These are phyloP conservation scores for Porites australiensis DNA, from an alignment of 64 coral and sea anemone species.

Conservation along the genomic window DNA sequence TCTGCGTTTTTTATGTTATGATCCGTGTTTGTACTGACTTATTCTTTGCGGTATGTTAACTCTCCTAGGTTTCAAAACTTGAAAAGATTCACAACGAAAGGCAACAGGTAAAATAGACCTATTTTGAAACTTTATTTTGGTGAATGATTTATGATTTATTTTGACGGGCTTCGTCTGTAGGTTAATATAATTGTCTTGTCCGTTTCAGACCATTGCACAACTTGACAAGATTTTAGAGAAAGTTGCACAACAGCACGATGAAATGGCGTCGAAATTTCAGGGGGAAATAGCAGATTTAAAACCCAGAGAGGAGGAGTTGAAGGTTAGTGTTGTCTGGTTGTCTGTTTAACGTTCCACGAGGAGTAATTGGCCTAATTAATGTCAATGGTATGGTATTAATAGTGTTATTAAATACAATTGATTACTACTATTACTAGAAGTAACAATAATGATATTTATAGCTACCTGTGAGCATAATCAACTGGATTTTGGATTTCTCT, in stretches of 20 bases:
- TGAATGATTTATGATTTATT: not conserved
- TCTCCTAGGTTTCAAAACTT: slow-evolving; percentile 73
- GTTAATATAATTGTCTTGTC: not conserved
- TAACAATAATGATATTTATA: too few relatives aligned
- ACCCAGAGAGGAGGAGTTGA: slow-evolving; percentile 68
- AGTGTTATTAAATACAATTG: too few relatives aligned
- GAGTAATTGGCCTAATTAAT: not conserved
- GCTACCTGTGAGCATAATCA: not conserved
- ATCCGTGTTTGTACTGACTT: not conserved
- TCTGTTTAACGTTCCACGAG: not conserved
- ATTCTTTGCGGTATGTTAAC: not conserved
- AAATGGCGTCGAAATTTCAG: slow-evolving; percentile 85
- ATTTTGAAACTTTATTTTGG: not conserved
- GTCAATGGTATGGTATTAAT: too few relatives aligned
- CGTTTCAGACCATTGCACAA: slow-evolving; percentile 78
- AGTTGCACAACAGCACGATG: slow-evolving; percentile 75
- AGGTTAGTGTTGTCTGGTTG: slow-evolving; percentile 27
- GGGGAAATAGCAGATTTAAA: slow-evolving; percentile 65
- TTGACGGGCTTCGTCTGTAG: too few relatives aligned
- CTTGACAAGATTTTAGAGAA: slow-evolving; percentile 89
- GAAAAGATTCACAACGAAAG: slow-evolving; percentile 96
- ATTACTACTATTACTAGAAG: too few relatives aligned
- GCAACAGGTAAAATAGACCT: slow-evolving; percentile 56
- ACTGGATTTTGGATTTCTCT: too few relatives aligned
- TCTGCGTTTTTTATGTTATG: not conserved